phyloP scores from a whole-genome alignment of 2,888 invertebrate genomes.

The Bibio marci region DNA sequence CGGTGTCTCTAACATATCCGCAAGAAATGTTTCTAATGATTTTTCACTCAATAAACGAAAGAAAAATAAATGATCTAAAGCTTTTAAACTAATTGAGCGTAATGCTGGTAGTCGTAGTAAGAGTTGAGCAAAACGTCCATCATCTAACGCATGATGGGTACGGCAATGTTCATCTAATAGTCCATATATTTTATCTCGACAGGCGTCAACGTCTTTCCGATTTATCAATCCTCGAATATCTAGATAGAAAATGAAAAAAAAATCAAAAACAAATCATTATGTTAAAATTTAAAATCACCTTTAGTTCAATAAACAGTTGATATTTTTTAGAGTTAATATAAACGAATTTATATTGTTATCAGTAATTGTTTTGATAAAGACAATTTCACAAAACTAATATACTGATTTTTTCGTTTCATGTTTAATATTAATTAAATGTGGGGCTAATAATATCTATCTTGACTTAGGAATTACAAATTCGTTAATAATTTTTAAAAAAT shows the following conservation, averaged over 20 bases:
- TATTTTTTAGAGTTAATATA: no score
- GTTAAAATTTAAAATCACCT: background rate
- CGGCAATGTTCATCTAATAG: constrained; percentile 92
- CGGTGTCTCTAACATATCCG: constrained; percentile 60
- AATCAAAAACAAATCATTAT: background rate
- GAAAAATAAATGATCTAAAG: constrained; percentile 88
- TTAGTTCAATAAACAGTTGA: no score
- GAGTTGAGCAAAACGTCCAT: constrained; percentile 89
- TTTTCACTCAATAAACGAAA: constrained; percentile 80
- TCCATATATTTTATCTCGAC: constrained; percentile 86
- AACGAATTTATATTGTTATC: no score
- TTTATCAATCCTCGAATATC: constrained; percentile 82
- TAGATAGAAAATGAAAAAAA: constrained; percentile 20
- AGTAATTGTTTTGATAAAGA: no score
- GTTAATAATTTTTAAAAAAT: no score
- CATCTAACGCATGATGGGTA: constrained; percentile 72
- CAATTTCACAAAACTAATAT: no score
- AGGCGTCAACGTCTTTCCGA: constrained; percentile 60
- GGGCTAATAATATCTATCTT: no score
- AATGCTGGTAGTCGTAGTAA: constrained; percentile 76
- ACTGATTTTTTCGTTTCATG: no score
- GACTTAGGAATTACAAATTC: no score
- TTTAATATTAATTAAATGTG: no score
- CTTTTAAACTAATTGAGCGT: constrained; percentile 82
- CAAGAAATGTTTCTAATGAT: constrained; percentile 68